Evolutionary conservation across 1,140 invertebrate genomes (phyloP), one percentile per base, ranked within the genome.

Genomic region (Oryctes rhinoceros): DNA sequence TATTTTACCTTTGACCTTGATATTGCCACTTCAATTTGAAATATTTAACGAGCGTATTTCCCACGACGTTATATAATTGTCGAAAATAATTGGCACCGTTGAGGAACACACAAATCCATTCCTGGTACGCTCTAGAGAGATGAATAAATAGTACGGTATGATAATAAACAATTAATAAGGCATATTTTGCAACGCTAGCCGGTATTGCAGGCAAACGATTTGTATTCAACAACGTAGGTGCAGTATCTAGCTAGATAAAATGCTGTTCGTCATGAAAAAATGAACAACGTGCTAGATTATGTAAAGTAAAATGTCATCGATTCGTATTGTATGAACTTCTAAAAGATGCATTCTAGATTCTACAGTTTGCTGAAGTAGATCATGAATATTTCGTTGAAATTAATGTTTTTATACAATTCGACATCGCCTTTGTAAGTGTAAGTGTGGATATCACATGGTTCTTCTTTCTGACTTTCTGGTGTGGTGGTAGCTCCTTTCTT

Each of bases 121-220:
- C 39, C 39, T 3, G 39, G 39, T 44, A 44, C 39, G 39, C 39
- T 44, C 9, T 5, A 10, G 5, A 44, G 39, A 7, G 39, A 10
- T 44, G 39, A 15, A 59, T 53, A 53, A 53, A n/a, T 59, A 15
- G 18, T 15, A 59, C 53, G 53, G 18, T n/a, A 59, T 18, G 18
- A 59, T 59, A n/a, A n/a, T n/a, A 59, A 59, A 59, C 53, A 59
- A 59, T 59, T 59, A 59, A 59, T 59, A 59, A n/a, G 15, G 53
- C 3, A 18, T 59, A 59, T 59, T 59, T 18, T 59, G 53, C 53
- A 59, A 59, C 15, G 53, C 53, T 18, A 59, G 53, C 15, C 15
- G 53, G 18, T 59, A 59, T 6, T 59, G 18, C 15, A 59, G 15
- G 15, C 53, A n/a, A 18, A n/a, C 53, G 15, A 59, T 59, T 59